Evolutionary conservation across 2,797 vertebrate genomes (phyloP).

Genomic region (Danio tinwini): DNA sequence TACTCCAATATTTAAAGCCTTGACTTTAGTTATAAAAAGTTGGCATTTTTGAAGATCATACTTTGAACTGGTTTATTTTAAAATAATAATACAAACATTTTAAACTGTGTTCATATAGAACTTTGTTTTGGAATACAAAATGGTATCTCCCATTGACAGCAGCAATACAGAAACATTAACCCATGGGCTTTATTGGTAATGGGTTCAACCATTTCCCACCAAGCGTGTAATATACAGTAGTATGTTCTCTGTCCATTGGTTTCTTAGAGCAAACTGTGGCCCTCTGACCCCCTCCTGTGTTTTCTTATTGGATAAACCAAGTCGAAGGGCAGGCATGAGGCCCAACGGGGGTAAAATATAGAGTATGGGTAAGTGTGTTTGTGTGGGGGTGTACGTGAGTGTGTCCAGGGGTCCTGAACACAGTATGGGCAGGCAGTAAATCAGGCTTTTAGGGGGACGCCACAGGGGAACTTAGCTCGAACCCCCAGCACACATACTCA

Average conservation of each 20-base stretch:
- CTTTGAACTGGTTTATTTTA: neutral
- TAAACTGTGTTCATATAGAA: slow-evolving; percentile 13
- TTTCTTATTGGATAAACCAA: slow-evolving; percentile 64
- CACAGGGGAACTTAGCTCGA: slow-evolving; percentile 65
- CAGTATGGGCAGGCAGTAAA: slow-evolving; percentile 70
- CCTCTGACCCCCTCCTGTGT: slow-evolving; percentile 67
- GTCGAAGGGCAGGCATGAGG: slow-evolving; percentile 60
- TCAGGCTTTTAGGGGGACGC: slow-evolving; percentile 63
- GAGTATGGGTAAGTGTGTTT: slow-evolving; percentile 43
- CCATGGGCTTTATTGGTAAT: no score
- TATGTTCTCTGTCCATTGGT: slow-evolving; percentile 71
- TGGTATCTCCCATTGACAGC: neutral
- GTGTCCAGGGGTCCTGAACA: slow-evolving; percentile 30
- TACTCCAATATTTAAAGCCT: slow-evolving; percentile 8
- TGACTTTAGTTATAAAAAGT: no score
- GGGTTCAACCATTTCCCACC: no score
- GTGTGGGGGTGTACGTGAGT: slow-evolving; percentile 27
- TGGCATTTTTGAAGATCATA: slow-evolving; percentile 19
- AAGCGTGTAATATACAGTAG: no score
- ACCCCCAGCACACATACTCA: slow-evolving; percentile 56
- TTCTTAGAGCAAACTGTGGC: slow-evolving; percentile 67
- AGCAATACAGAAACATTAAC: slow-evolving; percentile 4
- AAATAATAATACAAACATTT: slow-evolving; percentile 14
- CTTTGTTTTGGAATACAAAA: slow-evolving; percentile 1
- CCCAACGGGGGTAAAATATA: slow-evolving; percentile 69